Evolutionary conservation across 2,113 vertebrate species (phyloP), one percentile per base, ranked within the genome.

Genomic region (Ctenodactylus gundi): DNA sequence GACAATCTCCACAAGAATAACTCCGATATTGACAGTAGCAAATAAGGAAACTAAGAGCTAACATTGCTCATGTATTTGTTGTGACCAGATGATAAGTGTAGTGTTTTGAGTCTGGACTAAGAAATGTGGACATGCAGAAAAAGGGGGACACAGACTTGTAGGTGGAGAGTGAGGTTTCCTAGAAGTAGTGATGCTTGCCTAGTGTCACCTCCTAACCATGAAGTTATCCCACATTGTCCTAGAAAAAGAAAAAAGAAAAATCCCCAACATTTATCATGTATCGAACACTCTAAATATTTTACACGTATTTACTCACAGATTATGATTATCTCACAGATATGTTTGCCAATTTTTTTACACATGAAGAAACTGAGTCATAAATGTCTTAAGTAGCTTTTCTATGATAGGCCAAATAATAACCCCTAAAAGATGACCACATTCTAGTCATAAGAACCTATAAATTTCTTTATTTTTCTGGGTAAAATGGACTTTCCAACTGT

Each of bases 1-100:
- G 49, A 55, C 17, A 36, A 77, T 77, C 62, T 20, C 31, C 68
- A 15, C 88, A 93, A 57, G 6, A 92, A 51, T 88, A 83, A 34
- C 67, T 60, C 53, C 41, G 85, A 90, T 88, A 70, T 4, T 88
- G 18, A 36, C 94, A 94, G 57, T 49, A 25, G 44, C 14, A 72
- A 96, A 81, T 88, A 93, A 78, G 72, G 49, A 92, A 41, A 51
- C n/a, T 92, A 81, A 82, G 46, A 86, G 44, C 21, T 95, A 80
- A 82, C 8, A 90, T 77, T 78, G 39, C 9, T 75, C n/a, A 87
- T 39, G 60, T 46, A 55, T 76, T 70, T 65, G 8, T 25, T 85
- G 57, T 46, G n/a, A 76, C 60, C 36, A 84, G 49, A 9, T 41
- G 53, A 70, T 27, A 21, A 8, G 51, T 41, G 15, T 17, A 44